Base-by-base conservation (phyloP, 2,113 vertebrate species). In the Nibea coibor region DNA sequence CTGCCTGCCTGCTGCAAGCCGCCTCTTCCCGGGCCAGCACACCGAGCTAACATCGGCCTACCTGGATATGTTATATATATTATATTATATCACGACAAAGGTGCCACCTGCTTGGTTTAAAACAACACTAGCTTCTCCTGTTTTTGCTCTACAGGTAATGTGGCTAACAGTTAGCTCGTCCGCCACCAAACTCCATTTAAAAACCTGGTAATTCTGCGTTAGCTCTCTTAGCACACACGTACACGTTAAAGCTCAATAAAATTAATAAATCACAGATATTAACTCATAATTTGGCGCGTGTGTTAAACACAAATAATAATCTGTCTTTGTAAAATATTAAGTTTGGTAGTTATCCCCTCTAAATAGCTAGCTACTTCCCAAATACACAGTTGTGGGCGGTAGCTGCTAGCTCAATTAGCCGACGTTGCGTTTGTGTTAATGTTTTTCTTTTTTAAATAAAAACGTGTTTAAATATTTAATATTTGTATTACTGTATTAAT, bases 111-210 rank as follows among this genome's bases (percentile, higher is more conserved):
- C 0, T 42, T 4, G 4, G 9, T 74, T 69, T 24, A 58, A 45
- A 45, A 54, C 48, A 45, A 62, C 70, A n/a, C 20, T 43, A 15
- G 5, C 53, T 20, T n/a, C 31, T 61, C 48, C 65, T 24, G 3
- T 26, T 51, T 72, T 50, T 70, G 75, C 64, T 79, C 88, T 47
- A 87, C 88, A 88, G 88, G 88, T 87, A 78, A 77, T n/a, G 71
- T 28, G 54, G 78, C 84, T 89, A 87, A 72, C 82, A 85, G 89
- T 82, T 81, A 78, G 86, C 82, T 81, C 45, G 78, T 57, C 51
- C 74, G 22, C 35, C 35, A 24, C 82, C 86, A 74, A 59, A 82
- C 80, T 64, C 74, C 68, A 63, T 89, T 87, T 19, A 70, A 80
- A 45, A 88, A 87, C 78, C 35, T 62, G 54, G n/a, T 31, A 28